Base-by-base conservation (phyloP, 2,113 vertebrate genomes). In the Phaethon lepturus region DNA sequence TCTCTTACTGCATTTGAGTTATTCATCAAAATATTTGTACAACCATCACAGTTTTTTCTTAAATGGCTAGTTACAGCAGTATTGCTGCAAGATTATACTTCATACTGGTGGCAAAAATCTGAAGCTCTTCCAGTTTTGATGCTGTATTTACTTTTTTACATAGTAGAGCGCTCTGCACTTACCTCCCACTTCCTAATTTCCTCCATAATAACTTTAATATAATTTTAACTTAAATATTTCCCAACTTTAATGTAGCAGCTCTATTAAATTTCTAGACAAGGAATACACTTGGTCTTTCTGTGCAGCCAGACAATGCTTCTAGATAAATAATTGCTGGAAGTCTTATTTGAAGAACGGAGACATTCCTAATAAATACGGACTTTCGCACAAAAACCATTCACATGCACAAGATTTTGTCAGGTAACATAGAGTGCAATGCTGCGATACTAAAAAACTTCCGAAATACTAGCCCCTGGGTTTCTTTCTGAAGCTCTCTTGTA, bases 401-500 rank as follows among this genome's bases (percentile, higher is more conserved):
- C 16, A 16, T 73, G 33, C 15, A 12, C 6, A 87, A 38, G 14
- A 19, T 63, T 80, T 78, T 84, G 25, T 69, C 45, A 76, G 5
- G 25, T 84, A 44, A 71, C 73, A 26, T 29, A 19, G 7, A 73
- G 16, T 26, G n/a, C 10, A 13, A 55, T 83, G 67, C 31, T 42
- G n/a, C 71, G n/a, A 56, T 50, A 56, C 8, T 68, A 40, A 85
- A 66, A 6, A 77, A 33, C 24, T 67, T 91, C 20, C 17, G 17
- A 68, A 86, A 26, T 81, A 77, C 0, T 72, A 73, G 59, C 10
- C 7, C 19, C 18, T 80, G 12, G 14, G 28, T 44, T 91, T 88
- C 45, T 91, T 85, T 8, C 29, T 66, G 45, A 77, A 55, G 22
- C 15, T 42, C 1, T 74, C 13, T 42, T 71, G 25, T 0, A 0